Conservation (phyloP, 2,888 invertebrate genomes). For the Hydraecia micacea region DNA sequence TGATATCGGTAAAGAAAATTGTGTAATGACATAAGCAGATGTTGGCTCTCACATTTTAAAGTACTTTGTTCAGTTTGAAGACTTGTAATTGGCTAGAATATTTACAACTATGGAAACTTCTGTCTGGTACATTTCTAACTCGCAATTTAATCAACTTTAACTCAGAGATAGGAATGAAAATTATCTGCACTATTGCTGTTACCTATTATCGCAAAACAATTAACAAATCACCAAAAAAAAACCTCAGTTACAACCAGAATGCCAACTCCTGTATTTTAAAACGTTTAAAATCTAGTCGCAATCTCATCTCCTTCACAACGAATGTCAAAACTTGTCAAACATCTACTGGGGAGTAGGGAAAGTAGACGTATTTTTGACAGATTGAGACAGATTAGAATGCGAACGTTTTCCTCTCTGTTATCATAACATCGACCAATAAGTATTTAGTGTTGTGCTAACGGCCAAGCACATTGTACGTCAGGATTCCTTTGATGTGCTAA, state of each 20-base stretch:
- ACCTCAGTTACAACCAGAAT: slow-evolving; percentile 2
- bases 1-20: slow-evolving; percentile 4
- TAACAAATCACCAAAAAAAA: slow-evolving; percentile 7
- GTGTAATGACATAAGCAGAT: slow-evolving; percentile 18
- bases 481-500: slow-evolving; percentile 79
- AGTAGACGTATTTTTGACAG: neutral
- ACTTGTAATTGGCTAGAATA: neutral
- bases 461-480: slow-evolving; percentile 66
- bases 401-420: slow-evolving; percentile 12
- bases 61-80: neutral
- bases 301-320: neutral
- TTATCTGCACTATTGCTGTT: neutral
- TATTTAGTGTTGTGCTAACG: slow-evolving; percentile 55
- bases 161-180: slow-evolving; percentile 24
- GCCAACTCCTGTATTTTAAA: neutral
- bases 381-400: neutral
- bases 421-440: slow-evolving; percentile 26
- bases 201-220: neutral
- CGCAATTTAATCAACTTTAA: neutral
- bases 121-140: neutral
- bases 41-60: slow-evolving; percentile 22
- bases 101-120: neutral
- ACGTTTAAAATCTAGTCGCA: neutral
- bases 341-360: neutral
- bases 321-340: neutral